These are phyloP conservation scores for Carapus acus DNA, from an alignment of 2,797 vertebrate genomes.

Conservation along the genomic window DNA sequence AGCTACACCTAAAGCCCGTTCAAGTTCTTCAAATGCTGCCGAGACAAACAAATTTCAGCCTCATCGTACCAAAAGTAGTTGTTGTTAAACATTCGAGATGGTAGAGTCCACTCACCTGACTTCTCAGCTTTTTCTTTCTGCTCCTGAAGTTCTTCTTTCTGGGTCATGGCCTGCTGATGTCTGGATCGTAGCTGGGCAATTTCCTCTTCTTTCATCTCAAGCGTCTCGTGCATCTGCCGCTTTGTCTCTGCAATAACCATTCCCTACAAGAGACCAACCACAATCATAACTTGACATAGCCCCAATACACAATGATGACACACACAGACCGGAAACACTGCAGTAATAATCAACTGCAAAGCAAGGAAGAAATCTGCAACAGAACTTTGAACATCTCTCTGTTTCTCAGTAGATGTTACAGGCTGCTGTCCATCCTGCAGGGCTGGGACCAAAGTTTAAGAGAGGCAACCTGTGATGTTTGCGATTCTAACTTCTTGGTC, in stretches of 20 bases:
- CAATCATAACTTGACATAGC: too few species aligned
- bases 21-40: slow-evolving; percentile 94
- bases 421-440: slow-evolving; percentile 36
- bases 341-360: too few species aligned
- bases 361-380: too few species aligned
- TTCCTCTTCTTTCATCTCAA: slow-evolving; percentile 98
- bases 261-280: slow-evolving; percentile 69
- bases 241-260: slow-evolving; percentile 99
- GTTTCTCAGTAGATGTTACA: slow-evolving; percentile 43
- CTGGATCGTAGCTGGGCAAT: slow-evolving; percentile 81
- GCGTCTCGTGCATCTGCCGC: slow-evolving; percentile 94
- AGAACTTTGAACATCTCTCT: slow-evolving; percentile 25
- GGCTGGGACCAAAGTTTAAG: slow-evolving; percentile 56
- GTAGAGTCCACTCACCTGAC: slow-evolving; percentile 77
- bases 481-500: slow-evolving; percentile 22
- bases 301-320: too few species aligned
- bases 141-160: slow-evolving; percentile 85
- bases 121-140: slow-evolving; percentile 93
- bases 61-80: neutral
- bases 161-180: slow-evolving; percentile 76
- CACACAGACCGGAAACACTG: too few species aligned
- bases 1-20: slow-evolving; percentile 81
- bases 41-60: neutral
- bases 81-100: neutral
- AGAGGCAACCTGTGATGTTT: slow-evolving; percentile 37